Evolutionary conservation across 2,797 vertebrate species (phyloP).

Genomic region (Apodemus agrarius): DNA sequence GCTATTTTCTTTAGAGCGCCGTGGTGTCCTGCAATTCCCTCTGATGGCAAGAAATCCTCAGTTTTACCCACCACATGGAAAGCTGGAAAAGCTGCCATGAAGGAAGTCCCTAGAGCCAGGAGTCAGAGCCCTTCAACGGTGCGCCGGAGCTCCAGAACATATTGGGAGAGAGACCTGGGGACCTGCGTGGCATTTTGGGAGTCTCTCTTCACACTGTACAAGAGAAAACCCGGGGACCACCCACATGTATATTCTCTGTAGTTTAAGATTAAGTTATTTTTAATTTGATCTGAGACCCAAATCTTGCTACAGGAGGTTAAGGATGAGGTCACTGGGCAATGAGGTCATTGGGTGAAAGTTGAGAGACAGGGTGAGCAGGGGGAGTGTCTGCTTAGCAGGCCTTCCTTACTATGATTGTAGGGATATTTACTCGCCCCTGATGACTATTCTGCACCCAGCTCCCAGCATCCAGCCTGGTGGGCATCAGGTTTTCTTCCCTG

Average conservation of each 20-base stretch:
- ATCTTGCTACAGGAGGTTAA: not conserved
- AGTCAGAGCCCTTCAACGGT: not conserved
- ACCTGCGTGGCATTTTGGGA: accelerated
- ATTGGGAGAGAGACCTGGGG: not conserved
- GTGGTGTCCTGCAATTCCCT: not conserved
- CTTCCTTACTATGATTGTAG: not conserved
- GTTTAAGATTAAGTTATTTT: not conserved
- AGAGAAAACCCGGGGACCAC: not conserved
- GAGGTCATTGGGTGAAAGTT: not conserved
- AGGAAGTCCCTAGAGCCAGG: not conserved
- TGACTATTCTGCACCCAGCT: not conserved
- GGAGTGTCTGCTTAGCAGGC: accelerated
- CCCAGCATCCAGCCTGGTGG: not conserved
- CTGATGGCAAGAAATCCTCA: not conserved
- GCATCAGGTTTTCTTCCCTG: not conserved
- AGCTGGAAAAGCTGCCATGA: not conserved
- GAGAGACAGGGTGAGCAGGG: not conserved
- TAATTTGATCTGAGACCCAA: not conserved
- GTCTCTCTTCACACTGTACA: not conserved
- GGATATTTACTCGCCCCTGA: not conserved
- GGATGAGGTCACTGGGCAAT: not conserved
- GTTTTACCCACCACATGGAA: not conserved
- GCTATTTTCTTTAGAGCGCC: not conserved
- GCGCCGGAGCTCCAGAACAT: not conserved
- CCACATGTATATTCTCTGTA: not conserved